Evolutionary conservation across 2,888 invertebrate species (phyloP).

Genomic region (Brachypalpus laphriformis): DNA sequence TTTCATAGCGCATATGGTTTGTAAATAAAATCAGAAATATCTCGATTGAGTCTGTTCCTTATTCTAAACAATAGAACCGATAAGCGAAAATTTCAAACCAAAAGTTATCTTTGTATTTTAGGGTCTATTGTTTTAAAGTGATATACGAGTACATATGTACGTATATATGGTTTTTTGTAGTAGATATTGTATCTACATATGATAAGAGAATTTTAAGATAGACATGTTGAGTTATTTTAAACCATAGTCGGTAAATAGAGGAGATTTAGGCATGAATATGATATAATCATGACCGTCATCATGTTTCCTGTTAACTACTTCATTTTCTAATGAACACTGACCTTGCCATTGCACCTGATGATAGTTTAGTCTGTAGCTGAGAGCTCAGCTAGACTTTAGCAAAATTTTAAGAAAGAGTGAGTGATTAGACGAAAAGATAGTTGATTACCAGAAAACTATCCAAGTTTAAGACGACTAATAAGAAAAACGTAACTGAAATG

Average conservation of each 20-base stretch:
- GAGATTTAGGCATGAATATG: neutral
- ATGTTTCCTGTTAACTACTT: neutral
- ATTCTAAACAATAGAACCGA: neutral
- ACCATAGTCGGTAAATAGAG: neutral
- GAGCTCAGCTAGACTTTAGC: no score
- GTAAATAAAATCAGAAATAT: neutral
- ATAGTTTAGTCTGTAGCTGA: neutral
- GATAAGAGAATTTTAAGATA: neutral
- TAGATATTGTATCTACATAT: neutral
- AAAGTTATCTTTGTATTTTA: neutral
- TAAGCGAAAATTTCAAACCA: neutral
- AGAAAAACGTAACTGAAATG: no score
- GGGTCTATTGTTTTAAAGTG: neutral
- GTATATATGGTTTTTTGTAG: neutral
- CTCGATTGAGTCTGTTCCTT: neutral
- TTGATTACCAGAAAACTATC: no score
- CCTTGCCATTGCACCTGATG: neutral
- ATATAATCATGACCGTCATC: neutral
- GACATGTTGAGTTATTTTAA: no score
- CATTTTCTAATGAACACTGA: neutral
- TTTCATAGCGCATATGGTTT: neutral
- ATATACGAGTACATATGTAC: no score
- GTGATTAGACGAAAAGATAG: no score
- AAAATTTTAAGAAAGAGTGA: no score
- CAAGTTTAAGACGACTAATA: no score